A percentile compares a stretch with the other conserved stretches of the same genome.
These are phyloP conservation scores for Schizotus pectinicornis DNA, from an alignment of 2,888 invertebrate species.

Conservation along the genomic window DNA sequence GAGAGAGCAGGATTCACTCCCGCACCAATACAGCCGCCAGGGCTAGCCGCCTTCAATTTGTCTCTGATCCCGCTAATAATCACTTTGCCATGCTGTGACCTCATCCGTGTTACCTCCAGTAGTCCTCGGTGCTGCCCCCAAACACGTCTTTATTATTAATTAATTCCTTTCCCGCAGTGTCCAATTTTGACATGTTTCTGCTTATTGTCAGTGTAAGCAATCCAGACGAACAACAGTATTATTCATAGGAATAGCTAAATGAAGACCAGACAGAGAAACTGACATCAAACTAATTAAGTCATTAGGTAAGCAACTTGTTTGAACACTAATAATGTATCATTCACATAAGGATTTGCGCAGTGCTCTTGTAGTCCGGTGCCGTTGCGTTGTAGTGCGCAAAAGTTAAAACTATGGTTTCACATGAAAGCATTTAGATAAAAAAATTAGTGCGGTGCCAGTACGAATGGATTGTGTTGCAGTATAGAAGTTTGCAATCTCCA, in stretches of 20 bases:
- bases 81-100: constrained; percentile 37
- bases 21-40: constrained; percentile 32
- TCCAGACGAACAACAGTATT: constrained; percentile 8
- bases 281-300: no score
- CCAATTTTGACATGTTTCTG: constrained; percentile 16
- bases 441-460: no score
- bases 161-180: constrained; percentile 14
- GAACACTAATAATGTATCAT: no score
- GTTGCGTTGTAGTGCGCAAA: no score
- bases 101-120: constrained; percentile 1
- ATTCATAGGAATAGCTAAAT: constrained; percentile 12
- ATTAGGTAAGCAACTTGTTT: no score
- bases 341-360: no score
- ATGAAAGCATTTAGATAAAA: no score
- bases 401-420: no score
- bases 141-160: constrained; percentile 28
- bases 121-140: not conserved
- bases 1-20: constrained; percentile 39
- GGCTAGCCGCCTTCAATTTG: constrained; percentile 47
- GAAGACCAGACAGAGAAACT: no score
- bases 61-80: constrained; percentile 54
- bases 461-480: no score
- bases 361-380: no score
- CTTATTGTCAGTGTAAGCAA: constrained; percentile 14
- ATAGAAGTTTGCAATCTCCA: no score